A percentile compares a stretch with the other conserved stretches of the same genome.
These are phyloP conservation scores for Morelia viridis DNA, from an alignment of 2,797 vertebrate species.

Conservation along the genomic window DNA sequence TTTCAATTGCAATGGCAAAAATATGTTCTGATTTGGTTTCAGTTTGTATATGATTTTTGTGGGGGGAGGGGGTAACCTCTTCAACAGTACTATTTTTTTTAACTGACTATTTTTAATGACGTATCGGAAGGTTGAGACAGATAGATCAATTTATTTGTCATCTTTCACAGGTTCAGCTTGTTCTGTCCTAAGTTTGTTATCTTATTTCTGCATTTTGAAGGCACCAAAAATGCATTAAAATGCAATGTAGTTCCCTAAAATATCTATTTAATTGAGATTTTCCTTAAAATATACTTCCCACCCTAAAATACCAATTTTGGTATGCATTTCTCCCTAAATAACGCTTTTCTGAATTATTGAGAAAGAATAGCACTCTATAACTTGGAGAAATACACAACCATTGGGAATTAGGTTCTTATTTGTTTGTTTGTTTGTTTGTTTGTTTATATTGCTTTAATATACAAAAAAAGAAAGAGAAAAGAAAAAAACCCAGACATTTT, in stretches of 20 bases:
- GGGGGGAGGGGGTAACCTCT: background rate
- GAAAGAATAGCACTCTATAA: background rate
- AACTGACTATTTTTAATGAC: background rate
- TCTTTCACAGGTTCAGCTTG: background rate
- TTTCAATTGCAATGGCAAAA: constrained; percentile 63
- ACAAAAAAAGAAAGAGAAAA: background rate
- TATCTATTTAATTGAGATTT: background rate
- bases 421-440: background rate
- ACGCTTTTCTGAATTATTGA: background rate
- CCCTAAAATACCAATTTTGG: background rate
- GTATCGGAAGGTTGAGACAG: background rate
- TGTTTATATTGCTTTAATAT: background rate
- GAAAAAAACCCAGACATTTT: background rate
- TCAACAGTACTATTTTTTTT: background rate
- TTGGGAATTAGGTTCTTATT: background rate
- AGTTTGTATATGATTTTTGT: constrained; percentile 21
- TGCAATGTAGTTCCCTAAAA: background rate
- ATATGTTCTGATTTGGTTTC: constrained; percentile 40
- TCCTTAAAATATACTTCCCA: background rate
- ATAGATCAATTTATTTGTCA: background rate
- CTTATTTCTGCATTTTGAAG: background rate
- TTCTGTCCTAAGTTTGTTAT: background rate
- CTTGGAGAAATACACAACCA: background rate
- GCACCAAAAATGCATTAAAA: background rate
- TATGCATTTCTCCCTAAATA: background rate